Evolutionary conservation across 2,113 vertebrate genomes (phyloP).

Genomic region (Entomyzon cyanotis): DNA sequence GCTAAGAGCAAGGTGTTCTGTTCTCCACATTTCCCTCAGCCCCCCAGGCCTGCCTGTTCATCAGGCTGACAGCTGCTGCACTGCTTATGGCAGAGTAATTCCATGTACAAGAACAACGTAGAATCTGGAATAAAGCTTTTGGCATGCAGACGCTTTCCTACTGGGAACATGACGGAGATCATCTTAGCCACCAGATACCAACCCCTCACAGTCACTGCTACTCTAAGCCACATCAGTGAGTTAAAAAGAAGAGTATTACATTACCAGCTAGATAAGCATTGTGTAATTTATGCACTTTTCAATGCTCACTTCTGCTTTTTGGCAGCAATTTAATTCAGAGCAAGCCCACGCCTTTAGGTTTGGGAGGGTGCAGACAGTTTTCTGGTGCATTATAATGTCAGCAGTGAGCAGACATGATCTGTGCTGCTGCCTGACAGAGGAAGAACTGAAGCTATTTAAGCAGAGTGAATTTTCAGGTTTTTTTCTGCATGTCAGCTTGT

Average conservation of each 20-base stretch:
- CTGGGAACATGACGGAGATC: neutral
- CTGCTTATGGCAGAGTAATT: conserved; percentile 14
- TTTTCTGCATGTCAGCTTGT: neutral
- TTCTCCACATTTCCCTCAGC: neutral
- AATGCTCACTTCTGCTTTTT: conserved; percentile 10
- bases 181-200: neutral
- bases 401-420: neutral
- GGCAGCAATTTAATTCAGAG: conserved; percentile 19
- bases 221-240: neutral
- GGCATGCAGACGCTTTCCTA: neutral
- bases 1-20: neutral
- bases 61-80: neutral
- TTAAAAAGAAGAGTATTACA: neutral
- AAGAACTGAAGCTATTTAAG: neutral
- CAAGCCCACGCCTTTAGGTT: conserved; percentile 30
- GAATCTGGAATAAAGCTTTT: neutral
- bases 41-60: neutral
- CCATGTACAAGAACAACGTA: neutral
- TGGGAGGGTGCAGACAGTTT: neutral
- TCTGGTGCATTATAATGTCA: neutral
- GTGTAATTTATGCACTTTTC: neutral
- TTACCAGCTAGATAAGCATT: neutral
- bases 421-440: neutral
- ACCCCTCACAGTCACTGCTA: neutral
- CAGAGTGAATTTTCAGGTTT: neutral